These are phyloP conservation scores for Listronotus oregonensis DNA, from an alignment of 1,140 invertebrate species.

Conservation along the genomic window DNA sequence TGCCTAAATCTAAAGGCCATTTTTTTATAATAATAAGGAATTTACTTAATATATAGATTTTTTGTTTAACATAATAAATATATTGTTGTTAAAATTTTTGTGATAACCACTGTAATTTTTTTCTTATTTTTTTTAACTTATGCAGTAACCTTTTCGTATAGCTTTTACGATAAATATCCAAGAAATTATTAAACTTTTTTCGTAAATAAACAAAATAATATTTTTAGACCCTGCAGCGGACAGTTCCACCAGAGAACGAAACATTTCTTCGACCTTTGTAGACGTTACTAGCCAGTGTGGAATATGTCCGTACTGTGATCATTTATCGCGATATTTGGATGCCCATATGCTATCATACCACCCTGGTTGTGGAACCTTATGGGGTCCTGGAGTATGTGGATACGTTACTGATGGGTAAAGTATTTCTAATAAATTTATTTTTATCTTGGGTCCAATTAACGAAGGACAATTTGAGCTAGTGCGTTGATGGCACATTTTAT, in stretches of 20 bases:
- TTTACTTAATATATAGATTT: no score
- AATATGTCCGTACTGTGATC: slow-evolving; percentile 52
- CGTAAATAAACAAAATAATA: no score
- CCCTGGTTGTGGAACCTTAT: slow-evolving; percentile 58
- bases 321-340: slow-evolving; percentile 49
- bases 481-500: no score
- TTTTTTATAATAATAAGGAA: no score
- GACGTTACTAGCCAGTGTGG: slow-evolving; percentile 28
- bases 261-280: slow-evolving; percentile 13
- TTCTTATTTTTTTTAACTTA: no score
- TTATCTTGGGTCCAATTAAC: slow-evolving; percentile 1
- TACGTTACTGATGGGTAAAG: slow-evolving; percentile 51
- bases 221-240: slow-evolving; percentile 3
- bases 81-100: no score
- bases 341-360: slow-evolving; percentile 56
- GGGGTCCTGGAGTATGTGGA: slow-evolving; percentile 57
- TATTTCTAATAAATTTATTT: not conserved
- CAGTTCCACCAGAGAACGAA: not conserved
- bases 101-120: no score
- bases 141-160: no score
- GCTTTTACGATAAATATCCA: no score
- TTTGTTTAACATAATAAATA: no score
- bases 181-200: no score
- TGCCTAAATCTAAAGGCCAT: no score
- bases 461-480: not conserved